These are phyloP conservation scores for Penelope pileata DNA, from an alignment of 2,113 vertebrate genomes.

Conservation along the genomic window DNA sequence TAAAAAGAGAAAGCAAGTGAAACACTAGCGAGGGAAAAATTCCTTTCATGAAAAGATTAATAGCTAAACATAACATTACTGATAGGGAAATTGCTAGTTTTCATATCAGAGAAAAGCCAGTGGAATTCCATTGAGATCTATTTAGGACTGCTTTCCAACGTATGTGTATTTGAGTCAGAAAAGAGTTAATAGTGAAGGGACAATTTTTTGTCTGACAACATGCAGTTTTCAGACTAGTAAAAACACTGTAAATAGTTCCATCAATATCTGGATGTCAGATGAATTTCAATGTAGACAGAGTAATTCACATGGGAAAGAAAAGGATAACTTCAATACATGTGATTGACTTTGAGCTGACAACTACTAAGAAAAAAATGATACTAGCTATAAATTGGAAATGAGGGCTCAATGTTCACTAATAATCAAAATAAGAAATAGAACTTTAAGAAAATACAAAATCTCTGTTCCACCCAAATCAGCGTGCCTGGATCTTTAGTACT, in stretches of 20 bases:
- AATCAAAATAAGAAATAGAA: background rate
- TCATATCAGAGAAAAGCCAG: background rate
- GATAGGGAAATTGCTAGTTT: background rate
- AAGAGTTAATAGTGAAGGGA: background rate
- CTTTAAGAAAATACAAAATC: background rate
- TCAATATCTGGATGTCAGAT: background rate
- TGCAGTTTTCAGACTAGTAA: background rate
- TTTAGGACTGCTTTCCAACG: background rate
- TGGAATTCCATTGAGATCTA: background rate
- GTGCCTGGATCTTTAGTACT: background rate
- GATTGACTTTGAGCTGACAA: background rate
- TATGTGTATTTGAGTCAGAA: background rate
- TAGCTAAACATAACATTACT: background rate
- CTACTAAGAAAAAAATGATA: background rate
- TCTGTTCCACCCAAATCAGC: background rate
- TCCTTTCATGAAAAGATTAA: background rate
- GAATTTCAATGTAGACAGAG: background rate
- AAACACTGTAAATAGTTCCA: background rate
- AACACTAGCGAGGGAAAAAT: background rate
- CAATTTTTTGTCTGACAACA: background rate
- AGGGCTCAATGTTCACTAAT: background rate
- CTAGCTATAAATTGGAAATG: background rate
- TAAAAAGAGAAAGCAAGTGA: background rate
- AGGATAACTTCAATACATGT: background rate
- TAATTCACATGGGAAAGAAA: background rate